Conservation (phyloP, 2,888 invertebrate genomes). For the Microdon myrmicae region DNA sequence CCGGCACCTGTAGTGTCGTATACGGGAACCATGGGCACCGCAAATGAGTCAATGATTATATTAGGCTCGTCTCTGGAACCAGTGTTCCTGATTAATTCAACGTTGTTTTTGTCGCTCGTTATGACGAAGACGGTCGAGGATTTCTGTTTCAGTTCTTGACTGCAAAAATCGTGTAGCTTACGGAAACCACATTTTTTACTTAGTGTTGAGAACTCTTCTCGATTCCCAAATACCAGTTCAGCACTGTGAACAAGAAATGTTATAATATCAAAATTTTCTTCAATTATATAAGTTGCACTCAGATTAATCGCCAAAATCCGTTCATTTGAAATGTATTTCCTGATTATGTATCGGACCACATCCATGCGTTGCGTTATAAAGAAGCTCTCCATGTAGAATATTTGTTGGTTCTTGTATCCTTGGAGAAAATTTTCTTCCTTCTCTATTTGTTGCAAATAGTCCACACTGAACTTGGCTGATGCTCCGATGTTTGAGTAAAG, state of each 20-base stretch:
- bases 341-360: constrained; percentile 66
- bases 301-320: constrained; percentile 69
- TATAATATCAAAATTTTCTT: constrained; percentile 64
- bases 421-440: constrained; percentile 56
- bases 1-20: constrained; percentile 73
- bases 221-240: constrained; percentile 71
- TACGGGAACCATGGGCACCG: constrained; percentile 66
- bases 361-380: constrained; percentile 69
- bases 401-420: constrained; percentile 61
- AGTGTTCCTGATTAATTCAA: constrained; percentile 67
- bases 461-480: constrained; percentile 65
- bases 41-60: constrained; percentile 56
- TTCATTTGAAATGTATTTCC: constrained; percentile 63
- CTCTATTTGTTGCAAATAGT: constrained; percentile 58
- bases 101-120: constrained; percentile 72
- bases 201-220: constrained; percentile 68
- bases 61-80: constrained; percentile 55
- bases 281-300: constrained; percentile 69
- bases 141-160: constrained; percentile 49
- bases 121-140: constrained; percentile 70
- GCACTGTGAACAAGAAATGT: constrained; percentile 66
- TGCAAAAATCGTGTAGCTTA: constrained; percentile 52
- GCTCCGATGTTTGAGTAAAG: constrained; percentile 71
- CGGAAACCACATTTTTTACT: constrained; percentile 55
- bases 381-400: constrained; percentile 71